These are phyloP conservation scores for Brachylomia viminalis DNA, from an alignment of 2,888 invertebrate genomes.

Conservation along the genomic window DNA sequence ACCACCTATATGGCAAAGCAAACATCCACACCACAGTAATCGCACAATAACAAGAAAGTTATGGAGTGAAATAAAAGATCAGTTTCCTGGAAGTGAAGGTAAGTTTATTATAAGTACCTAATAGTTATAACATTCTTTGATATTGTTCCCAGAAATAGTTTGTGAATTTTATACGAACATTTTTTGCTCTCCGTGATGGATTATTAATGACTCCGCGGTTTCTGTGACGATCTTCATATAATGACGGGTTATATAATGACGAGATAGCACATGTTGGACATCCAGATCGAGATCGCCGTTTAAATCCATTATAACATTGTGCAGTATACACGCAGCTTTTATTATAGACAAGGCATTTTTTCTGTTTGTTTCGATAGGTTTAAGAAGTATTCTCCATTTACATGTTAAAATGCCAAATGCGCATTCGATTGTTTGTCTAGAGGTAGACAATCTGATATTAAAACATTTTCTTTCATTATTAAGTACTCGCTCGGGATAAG, in stretches of 20 bases:
- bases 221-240: constrained; percentile 54
- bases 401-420: constrained; percentile 49
- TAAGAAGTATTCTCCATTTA: constrained; percentile 54
- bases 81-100: constrained; percentile 40
- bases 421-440: constrained; percentile 53
- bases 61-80: constrained; percentile 58
- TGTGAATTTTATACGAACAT: constrained; percentile 54
- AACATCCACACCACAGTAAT: constrained; percentile 51
- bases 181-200: constrained; percentile 58
- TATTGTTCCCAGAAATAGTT: constrained; percentile 56
- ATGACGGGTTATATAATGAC: constrained; percentile 50
- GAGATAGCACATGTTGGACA: constrained; percentile 42
- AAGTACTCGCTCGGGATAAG: constrained; percentile 54
- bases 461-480: constrained; percentile 55
- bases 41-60: constrained; percentile 58
- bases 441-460: constrained; percentile 54
- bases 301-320: constrained; percentile 48
- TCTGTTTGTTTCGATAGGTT: constrained; percentile 58
- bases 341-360: constrained; percentile 55
- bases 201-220: constrained; percentile 49
- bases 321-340: constrained; percentile 56
- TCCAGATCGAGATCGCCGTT: constrained; percentile 54
- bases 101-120: constrained; percentile 32
- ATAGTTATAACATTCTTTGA: constrained; percentile 48
- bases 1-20: constrained; percentile 49